These are phyloP conservation scores for Acyrthosiphon pisum DNA, from an alignment of 1,140 invertebrate genomes.

Conservation along the genomic window DNA sequence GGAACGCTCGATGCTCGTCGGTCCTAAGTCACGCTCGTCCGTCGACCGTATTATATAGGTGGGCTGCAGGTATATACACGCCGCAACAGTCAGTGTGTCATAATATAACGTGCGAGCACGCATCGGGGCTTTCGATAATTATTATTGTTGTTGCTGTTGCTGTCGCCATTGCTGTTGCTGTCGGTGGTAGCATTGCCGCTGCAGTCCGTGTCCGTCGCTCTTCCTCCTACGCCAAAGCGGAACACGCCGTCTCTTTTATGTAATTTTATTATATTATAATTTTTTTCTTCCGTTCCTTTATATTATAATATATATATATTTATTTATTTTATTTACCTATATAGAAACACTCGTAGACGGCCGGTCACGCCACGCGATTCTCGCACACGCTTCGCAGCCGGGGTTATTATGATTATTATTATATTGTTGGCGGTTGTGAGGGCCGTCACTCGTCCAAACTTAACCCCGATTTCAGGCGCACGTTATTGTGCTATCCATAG, in stretches of 20 bases:
- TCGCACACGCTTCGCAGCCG: slow-evolving; percentile 28
- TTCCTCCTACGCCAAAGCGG: slow-evolving; percentile 29
- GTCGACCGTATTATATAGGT: background rate
- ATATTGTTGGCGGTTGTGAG: background rate
- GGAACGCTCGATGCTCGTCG: background rate
- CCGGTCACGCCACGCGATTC: slow-evolving; percentile 45
- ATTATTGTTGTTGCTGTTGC: background rate
- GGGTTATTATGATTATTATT: slow-evolving; percentile 44
- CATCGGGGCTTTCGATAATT: slow-evolving; percentile 39
- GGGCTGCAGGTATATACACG: background rate
- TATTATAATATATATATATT: background rate
- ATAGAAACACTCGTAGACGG: background rate
- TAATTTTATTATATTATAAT: slow-evolving; percentile 36
- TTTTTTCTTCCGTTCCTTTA: background rate
- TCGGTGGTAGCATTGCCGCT: background rate
- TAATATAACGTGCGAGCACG: slow-evolving; percentile 36
- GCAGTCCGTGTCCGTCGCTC: background rate
- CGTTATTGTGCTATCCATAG: background rate
- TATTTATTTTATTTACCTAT: background rate
- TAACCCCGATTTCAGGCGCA: slow-evolving; percentile 39
- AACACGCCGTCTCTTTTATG: slow-evolving; percentile 51
- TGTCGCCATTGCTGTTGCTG: background rate
- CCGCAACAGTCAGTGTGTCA: slow-evolving; percentile 26
- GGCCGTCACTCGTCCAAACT: slow-evolving; percentile 24
- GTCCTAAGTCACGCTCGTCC: background rate